Conservation (phyloP, 2,113 vertebrate genomes). For the Carassius gibelio region DNA sequence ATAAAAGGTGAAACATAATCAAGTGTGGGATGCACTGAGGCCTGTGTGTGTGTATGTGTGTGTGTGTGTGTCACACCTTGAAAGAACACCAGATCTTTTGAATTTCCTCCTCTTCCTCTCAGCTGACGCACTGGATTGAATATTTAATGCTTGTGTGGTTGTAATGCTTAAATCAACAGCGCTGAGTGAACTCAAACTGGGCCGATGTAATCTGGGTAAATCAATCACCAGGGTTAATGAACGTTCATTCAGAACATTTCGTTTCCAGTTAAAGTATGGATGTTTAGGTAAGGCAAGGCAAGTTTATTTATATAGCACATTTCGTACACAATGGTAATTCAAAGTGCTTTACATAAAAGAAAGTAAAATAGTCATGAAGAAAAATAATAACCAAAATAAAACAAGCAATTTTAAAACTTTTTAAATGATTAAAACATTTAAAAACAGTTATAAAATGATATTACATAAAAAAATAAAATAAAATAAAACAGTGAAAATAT, state of each 20-base stretch:
- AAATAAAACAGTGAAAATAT: no score
- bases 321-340: no score
- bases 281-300: neutral
- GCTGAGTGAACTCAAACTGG: neutral
- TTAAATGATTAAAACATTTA: no score
- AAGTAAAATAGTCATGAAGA: no score
- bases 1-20: conserved; percentile 57
- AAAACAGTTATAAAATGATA: no score
- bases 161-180: neutral
- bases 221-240: neutral
- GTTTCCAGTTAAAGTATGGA: neutral
- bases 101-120: conserved; percentile 21
- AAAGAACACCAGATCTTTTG: conserved; percentile 3
- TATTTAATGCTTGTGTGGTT: neutral
- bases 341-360: no score
- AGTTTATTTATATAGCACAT: no score
- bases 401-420: no score
- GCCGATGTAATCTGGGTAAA: neutral
- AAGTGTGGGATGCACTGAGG: conserved; percentile 24
- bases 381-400: no score
- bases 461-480: no score
- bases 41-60: neutral
- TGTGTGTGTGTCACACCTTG: conserved; percentile 8
- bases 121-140: neutral
- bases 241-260: neutral